Conservation (phyloP, 1,140 invertebrate genomes). For the Musca vetustissima region DNA sequence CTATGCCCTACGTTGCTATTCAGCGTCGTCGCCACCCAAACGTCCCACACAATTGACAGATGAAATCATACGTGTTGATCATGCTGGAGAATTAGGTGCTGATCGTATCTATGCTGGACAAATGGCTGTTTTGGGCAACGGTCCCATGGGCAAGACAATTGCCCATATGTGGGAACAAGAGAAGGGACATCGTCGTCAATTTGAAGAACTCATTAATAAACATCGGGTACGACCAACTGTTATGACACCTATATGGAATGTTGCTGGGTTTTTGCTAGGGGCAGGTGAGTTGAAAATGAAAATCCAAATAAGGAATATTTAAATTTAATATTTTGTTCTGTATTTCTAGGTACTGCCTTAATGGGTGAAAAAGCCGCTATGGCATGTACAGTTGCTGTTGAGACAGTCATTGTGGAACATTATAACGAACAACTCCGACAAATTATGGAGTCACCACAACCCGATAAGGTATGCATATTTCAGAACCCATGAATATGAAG, state of each 20-base stretch:
- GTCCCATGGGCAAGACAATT: constrained; percentile 78
- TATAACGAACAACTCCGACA: constrained; percentile 96
- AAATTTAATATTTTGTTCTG: constrained; percentile 16
- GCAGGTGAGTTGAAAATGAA: constrained; percentile 62
- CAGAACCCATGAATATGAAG: too few relatives aligned
- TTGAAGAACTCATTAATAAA: constrained; percentile 88
- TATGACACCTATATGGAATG: constrained; percentile 91
- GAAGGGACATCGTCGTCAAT: constrained; percentile 86
- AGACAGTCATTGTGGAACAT: constrained; percentile 96
- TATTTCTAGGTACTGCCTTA: constrained; percentile 70
- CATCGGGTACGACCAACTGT: constrained; percentile 88
- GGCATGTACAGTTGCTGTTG: constrained; percentile 99
- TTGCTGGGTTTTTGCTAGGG: constrained; percentile 89
- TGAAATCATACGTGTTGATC: constrained; percentile 93
- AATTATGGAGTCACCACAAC: constrained; percentile 70
- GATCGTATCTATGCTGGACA: constrained; percentile 97
- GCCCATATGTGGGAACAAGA: constrained; percentile 99
- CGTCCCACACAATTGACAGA: constrained; percentile 62
- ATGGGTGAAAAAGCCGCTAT: constrained; percentile 96
- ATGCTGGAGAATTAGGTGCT: constrained; percentile 97
- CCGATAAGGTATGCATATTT: constrained; percentile 72
- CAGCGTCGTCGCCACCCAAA: not conserved
- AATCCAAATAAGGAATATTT: too few relatives aligned
- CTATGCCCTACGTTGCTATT: not conserved
- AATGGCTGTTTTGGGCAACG: constrained; percentile 81